Evolutionary conservation across 1,140 invertebrate species (phyloP).

Genomic region (Zaprionus davidi): DNA sequence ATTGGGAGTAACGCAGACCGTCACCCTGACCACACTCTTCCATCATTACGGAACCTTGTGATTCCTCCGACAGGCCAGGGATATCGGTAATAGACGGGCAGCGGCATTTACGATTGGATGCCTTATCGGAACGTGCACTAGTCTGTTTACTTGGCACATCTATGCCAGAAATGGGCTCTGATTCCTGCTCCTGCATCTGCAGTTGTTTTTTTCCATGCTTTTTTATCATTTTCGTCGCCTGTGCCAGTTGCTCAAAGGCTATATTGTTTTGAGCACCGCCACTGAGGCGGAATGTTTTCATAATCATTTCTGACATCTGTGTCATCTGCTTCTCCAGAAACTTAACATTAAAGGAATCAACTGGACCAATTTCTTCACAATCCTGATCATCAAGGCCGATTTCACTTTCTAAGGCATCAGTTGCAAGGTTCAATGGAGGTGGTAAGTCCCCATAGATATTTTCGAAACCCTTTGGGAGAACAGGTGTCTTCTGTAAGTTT

Average conservation of each 20-base stretch:
- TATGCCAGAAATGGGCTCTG: slow-evolving; percentile 20
- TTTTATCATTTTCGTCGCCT: slow-evolving; percentile 53
- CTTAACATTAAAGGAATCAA: slow-evolving; percentile 49
- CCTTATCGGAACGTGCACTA: slow-evolving; percentile 18
- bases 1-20: slow-evolving; percentile 60
- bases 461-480: neutral
- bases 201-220: neutral
- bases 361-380: neutral
- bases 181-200: neutral
- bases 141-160: slow-evolving; percentile 4
- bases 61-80: neutral
- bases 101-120: slow-evolving; percentile 45
- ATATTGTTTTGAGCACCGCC: slow-evolving; percentile 53
- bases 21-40: slow-evolving; percentile 71
- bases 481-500: neutral
- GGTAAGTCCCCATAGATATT: slow-evolving; percentile 3
- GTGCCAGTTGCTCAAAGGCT: slow-evolving; percentile 50
- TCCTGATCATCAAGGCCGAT: neutral
- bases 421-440: neutral
- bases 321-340: slow-evolving; percentile 68
- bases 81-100: slow-evolving; percentile 46
- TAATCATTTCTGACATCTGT: slow-evolving; percentile 72
- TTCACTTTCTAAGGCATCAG: neutral
- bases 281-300: slow-evolving; percentile 61
- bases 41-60: slow-evolving; percentile 7